phyloP scores from a whole-genome alignment of 2,113 vertebrate species.

The Hepsetus odoe region DNA sequence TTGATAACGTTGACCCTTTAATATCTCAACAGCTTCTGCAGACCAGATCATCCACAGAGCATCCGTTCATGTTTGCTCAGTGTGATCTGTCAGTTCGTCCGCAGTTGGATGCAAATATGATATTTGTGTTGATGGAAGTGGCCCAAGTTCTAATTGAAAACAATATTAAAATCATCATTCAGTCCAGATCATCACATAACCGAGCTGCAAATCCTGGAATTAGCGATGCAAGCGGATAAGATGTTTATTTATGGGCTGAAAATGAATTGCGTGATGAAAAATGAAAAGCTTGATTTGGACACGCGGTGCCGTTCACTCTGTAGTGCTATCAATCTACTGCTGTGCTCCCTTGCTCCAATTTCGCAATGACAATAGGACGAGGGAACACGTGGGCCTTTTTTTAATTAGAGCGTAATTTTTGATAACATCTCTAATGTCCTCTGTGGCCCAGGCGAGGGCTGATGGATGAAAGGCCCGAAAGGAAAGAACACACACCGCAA shows the following conservation, averaged over 20 bases:
- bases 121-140: neutral
- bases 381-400: slow-evolving; percentile 21
- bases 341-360: slow-evolving; percentile 39
- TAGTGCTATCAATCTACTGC: slow-evolving; percentile 26
- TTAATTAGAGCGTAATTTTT: slow-evolving; percentile 52
- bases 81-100: neutral
- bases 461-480: slow-evolving; percentile 44
- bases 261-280: slow-evolving; percentile 32
- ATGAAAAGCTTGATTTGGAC: slow-evolving; percentile 43
- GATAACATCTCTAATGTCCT: slow-evolving; percentile 45
- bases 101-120: neutral
- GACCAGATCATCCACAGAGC: neutral
- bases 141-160: neutral
- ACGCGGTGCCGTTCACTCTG: slow-evolving; percentile 32
- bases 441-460: slow-evolving; percentile 18
- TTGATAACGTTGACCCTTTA: neutral
- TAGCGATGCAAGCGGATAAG: slow-evolving; percentile 14
- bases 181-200: neutral
- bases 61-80: neutral
- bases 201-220: slow-evolving; percentile 29
- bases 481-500: neutral
- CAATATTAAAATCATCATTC: slow-evolving; percentile 29
- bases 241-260: slow-evolving; percentile 28
- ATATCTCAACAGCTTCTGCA: neutral
- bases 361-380: slow-evolving; percentile 39